Evolutionary conservation across 1,140 invertebrate species (phyloP).

Genomic region (Drosophila athabasca): DNA sequence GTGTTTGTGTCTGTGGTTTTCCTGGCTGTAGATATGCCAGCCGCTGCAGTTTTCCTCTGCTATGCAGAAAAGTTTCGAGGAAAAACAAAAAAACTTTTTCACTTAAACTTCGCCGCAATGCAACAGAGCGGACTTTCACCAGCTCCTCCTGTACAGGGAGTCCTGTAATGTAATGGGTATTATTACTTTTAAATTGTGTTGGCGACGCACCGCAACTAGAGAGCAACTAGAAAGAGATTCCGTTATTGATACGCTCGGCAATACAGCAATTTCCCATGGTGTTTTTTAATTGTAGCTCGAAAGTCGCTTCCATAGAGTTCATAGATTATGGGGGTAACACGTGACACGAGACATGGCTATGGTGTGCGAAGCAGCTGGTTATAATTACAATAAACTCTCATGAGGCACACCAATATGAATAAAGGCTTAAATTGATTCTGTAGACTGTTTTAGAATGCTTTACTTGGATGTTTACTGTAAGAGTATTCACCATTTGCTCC

Average conservation of each 20-base stretch:
- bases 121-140: conserved; percentile 54
- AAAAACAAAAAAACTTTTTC: conserved; percentile 76
- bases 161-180: conserved; percentile 49
- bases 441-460: too few relatives aligned
- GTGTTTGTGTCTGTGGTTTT: conserved; percentile 49
- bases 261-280: conserved; percentile 16
- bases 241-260: conserved; percentile 40
- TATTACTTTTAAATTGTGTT: conserved; percentile 57
- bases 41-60: conserved; percentile 74
- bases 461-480: too few relatives aligned
- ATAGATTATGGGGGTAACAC: too few relatives aligned
- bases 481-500: too few relatives aligned
- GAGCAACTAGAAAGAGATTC: conserved; percentile 37
- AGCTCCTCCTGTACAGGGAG: conserved; percentile 20
- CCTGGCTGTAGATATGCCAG: conserved; percentile 72
- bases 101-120: conserved; percentile 79
- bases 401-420: too few relatives aligned
- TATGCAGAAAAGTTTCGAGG: conserved; percentile 69
- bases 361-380: not conserved
- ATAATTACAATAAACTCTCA: not conserved
- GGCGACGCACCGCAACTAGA: conserved; percentile 32
- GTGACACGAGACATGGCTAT: too few relatives aligned
- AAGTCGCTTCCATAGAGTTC: too few relatives aligned
- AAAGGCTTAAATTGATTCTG: too few relatives aligned
- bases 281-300: conserved; percentile 2